These are phyloP conservation scores for Panopea generosa DNA, from an alignment of 2,888 invertebrate genomes.

Conservation along the genomic window DNA sequence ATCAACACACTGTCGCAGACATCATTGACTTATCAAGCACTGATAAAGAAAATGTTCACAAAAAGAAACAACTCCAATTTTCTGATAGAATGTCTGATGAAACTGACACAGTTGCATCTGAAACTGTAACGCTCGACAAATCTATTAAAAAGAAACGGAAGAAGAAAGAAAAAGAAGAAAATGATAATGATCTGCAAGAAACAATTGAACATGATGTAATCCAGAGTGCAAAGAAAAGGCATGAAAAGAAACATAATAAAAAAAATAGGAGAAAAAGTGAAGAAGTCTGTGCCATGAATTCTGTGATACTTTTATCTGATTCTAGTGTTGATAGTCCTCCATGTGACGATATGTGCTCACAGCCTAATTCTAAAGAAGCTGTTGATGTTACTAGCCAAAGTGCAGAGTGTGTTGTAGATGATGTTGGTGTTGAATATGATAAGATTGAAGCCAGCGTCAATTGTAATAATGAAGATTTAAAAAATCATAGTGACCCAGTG, in stretches of 20 bases:
- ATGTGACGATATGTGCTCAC: neutral
- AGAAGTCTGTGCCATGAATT: neutral
- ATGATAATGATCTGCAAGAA: conserved; percentile 13
- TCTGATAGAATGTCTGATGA: neutral
- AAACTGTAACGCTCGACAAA: neutral
- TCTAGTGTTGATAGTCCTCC: conserved; percentile 14
- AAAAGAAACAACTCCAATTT: conserved; percentile 14
- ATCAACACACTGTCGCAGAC: too few species aligned
- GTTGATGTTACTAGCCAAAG: neutral
- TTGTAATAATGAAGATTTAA: neutral
- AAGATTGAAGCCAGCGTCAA: conserved; percentile 1
- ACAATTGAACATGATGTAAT: conserved; percentile 2
- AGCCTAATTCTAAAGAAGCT: neutral
- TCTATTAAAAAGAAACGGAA: neutral
- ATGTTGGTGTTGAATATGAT: neutral
- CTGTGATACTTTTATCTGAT: conserved; percentile 31
- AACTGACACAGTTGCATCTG: neutral
- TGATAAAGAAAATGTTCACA: conserved; percentile 10
- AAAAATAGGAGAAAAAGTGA: neutral
- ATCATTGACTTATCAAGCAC: neutral
- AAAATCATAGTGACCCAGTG: neutral
- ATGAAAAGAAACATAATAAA: neutral
- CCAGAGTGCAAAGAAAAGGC: conserved; percentile 8
- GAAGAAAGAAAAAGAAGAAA: conserved; percentile 38
- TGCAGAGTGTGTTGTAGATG: neutral